Percentiles rank a stretch among this genome's conserved stretches.
Evolutionary conservation across 2,888 invertebrate species (phyloP).

Genomic region (Drosophila kuntzei): DNA sequence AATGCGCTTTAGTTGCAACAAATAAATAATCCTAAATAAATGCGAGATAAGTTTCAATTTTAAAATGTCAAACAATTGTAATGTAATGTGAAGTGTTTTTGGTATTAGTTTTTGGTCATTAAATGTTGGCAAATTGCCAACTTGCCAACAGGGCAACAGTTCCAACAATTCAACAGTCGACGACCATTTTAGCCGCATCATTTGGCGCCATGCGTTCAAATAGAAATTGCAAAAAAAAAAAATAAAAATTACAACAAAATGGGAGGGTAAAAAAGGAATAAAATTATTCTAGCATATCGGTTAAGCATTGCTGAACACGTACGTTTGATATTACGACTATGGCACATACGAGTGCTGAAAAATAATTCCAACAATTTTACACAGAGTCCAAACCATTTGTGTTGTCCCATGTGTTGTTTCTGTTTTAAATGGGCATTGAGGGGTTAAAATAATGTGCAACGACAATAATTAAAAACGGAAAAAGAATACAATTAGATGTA

Average conservation of each 20-base stretch:
- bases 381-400: slow-evolving; percentile 24
- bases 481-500: not conserved
- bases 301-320: slow-evolving; percentile 60
- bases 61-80: slow-evolving; percentile 44
- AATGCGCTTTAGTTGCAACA: slow-evolving; percentile 12
- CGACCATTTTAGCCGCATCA: slow-evolving; percentile 56
- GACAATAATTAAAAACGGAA: slow-evolving; percentile 44
- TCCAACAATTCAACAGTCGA: slow-evolving; percentile 18
- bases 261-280: slow-evolving; percentile 12
- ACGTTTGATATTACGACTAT: slow-evolving; percentile 32
- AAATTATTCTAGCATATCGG: slow-evolving; percentile 61
- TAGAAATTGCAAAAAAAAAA: slow-evolving; percentile 38
- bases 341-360: slow-evolving; percentile 22
- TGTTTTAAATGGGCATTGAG: slow-evolving; percentile 42
- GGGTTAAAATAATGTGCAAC: slow-evolving; percentile 25
- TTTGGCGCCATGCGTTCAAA: slow-evolving; percentile 49
- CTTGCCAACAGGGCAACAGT: slow-evolving; percentile 18
- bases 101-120: slow-evolving; percentile 61
- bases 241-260: slow-evolving; percentile 1
- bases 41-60: slow-evolving; percentile 59
- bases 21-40: slow-evolving; percentile 38
- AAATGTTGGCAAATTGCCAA: slow-evolving; percentile 54
- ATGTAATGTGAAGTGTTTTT: slow-evolving; percentile 40
- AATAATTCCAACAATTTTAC: slow-evolving; percentile 39
- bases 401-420: slow-evolving; percentile 50